Percentiles rank a stretch among this genome's conserved stretches.
Conservation (phyloP, 1,140 invertebrate species). For the Neoseiulus cucumeris region DNA sequence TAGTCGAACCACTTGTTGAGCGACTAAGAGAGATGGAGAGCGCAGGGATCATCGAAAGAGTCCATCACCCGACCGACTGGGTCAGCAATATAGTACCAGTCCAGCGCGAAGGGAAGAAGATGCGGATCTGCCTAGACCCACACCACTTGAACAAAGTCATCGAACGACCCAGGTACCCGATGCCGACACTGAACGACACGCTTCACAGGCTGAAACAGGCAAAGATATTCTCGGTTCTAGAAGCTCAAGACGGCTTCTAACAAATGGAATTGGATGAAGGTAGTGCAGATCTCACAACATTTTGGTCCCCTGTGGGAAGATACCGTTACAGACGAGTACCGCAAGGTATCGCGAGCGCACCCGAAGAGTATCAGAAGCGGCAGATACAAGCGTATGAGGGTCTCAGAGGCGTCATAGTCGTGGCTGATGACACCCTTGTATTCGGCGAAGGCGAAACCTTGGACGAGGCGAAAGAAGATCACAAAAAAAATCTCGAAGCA, state of each 20-base stretch:
- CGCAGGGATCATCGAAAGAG: background rate
- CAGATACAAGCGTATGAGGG: too few species aligned
- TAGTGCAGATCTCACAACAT: too few species aligned
- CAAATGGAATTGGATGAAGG: too few species aligned
- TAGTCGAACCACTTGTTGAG: background rate
- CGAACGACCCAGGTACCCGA: background rate
- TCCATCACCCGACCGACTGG: background rate
- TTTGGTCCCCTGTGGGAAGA: too few species aligned
- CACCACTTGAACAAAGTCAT: background rate
- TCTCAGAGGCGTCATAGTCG: too few species aligned
- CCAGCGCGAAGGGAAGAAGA: too few species aligned
- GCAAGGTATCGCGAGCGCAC: background rate
- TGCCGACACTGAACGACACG: background rate
- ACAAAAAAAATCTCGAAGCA: conserved; percentile 18
- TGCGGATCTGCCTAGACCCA: too few species aligned
- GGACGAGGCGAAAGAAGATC: conserved; percentile 14
- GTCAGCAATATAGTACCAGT: background rate
- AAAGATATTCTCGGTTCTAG: conserved; percentile 14
- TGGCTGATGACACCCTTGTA: too few species aligned
- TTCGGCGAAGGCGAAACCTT: too few species aligned
- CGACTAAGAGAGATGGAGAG: background rate
- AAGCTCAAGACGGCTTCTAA: background rate
- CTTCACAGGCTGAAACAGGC: background rate
- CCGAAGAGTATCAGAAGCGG: background rate
- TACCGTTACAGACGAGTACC: too few species aligned